These are phyloP conservation scores for Limnephilus lunatus DNA, from an alignment of 2,888 invertebrate genomes.

Conservation along the genomic window DNA sequence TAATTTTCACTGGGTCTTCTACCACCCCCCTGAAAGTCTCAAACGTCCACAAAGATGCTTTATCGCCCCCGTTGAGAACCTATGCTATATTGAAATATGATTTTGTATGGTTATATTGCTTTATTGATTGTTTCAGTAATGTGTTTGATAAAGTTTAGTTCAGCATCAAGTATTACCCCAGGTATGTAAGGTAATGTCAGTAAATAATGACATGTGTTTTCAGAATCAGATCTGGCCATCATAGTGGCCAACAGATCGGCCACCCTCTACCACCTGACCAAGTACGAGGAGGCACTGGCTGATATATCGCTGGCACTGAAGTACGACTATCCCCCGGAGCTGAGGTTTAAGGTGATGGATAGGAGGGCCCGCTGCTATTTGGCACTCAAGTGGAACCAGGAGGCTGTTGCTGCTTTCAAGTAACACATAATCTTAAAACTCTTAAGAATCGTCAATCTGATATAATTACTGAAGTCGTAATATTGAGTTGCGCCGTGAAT, in stretches of 20 bases:
- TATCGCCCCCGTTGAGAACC: no score
- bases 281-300: slow-evolving; percentile 81
- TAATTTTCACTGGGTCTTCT: no score
- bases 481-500: no score
- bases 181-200: not conserved
- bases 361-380: slow-evolving; percentile 85
- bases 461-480: no score
- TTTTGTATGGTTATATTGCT: no score
- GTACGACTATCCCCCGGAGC: slow-evolving; percentile 83
- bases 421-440: slow-evolving; percentile 55
- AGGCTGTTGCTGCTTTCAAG: slow-evolving; percentile 81
- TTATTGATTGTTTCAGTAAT: no score
- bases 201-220: slow-evolving; percentile 58
- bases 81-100: no score
- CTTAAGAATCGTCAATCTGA: no score
- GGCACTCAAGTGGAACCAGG: slow-evolving; percentile 81
- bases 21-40: no score
- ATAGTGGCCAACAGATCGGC: slow-evolving; percentile 90
- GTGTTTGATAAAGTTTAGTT: no score
- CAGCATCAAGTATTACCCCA: no score
- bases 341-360: slow-evolving; percentile 86
- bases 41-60: no score
- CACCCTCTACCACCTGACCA: slow-evolving; percentile 84
- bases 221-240: slow-evolving; percentile 82
- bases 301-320: slow-evolving; percentile 84